Conservation (phyloP, 2,797 vertebrate species). For the Pyrocephalus nanus region DNA sequence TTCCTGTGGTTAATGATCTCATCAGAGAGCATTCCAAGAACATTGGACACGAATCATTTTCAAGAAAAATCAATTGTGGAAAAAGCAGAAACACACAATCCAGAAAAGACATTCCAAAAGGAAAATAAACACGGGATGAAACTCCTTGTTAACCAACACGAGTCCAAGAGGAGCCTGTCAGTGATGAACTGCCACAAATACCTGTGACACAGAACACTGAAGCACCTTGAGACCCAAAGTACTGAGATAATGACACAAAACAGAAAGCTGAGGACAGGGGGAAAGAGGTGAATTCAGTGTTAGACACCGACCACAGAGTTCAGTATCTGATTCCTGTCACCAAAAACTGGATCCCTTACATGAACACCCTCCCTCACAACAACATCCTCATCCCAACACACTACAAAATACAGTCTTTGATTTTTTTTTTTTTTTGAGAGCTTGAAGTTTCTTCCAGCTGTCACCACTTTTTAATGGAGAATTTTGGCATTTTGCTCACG, state of each 20-base stretch:
- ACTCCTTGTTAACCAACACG: background rate
- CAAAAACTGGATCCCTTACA: background rate
- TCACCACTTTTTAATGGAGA: background rate
- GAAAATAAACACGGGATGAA: background rate
- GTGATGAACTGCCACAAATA: background rate
- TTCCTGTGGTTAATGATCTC: background rate
- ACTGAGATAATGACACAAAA: background rate
- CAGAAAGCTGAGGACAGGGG: background rate
- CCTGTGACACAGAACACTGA: background rate
- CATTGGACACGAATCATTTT: background rate
- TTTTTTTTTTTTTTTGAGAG: background rate
- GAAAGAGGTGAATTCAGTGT: background rate
- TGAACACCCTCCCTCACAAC: background rate
- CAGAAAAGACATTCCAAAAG: background rate
- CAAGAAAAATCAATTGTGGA: background rate
- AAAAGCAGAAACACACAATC: background rate
- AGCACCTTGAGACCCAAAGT: background rate
- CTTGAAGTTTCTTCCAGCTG: background rate
- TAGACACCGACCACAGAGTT: background rate
- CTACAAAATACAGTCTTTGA: fast-evolving
- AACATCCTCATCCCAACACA: background rate
- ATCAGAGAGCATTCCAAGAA: background rate
- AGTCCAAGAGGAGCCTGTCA: background rate
- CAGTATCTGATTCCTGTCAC: background rate
- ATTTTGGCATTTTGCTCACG: background rate